Conservation (phyloP, 2,113 vertebrate species). For the Hylia prasina region DNA sequence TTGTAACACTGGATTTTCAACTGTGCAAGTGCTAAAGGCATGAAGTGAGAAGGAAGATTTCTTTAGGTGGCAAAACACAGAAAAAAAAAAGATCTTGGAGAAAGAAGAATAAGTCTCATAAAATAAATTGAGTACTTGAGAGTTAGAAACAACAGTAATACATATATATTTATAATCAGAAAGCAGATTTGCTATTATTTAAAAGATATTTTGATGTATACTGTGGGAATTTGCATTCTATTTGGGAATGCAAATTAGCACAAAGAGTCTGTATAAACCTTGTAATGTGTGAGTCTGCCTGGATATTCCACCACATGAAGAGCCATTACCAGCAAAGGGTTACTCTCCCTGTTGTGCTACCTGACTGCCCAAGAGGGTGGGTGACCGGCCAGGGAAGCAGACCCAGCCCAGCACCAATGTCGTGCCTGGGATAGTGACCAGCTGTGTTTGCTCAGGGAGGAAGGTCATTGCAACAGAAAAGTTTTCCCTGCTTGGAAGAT, state of each 20-base stretch:
- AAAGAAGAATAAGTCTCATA: neutral
- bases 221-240: neutral
- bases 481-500: neutral
- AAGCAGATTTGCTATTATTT: neutral
- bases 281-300: neutral
- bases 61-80: neutral
- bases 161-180: neutral
- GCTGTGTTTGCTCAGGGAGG: neutral
- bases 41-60: neutral
- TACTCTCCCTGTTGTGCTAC: accelerated
- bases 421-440: accelerated
- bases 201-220: neutral
- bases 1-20: neutral
- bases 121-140: neutral
- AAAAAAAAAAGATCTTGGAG: neutral
- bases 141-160: neutral
- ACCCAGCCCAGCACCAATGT: accelerated
- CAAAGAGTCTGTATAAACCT: neutral
- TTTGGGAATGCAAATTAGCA: neutral
- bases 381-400: neutral
- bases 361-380: neutral
- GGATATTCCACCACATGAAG: neutral
- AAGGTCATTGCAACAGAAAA: neutral
- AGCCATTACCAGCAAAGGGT: accelerated
- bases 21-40: neutral